Conservation (phyloP, 2,888 invertebrate genomes). For the Cybosia mesomella region DNA sequence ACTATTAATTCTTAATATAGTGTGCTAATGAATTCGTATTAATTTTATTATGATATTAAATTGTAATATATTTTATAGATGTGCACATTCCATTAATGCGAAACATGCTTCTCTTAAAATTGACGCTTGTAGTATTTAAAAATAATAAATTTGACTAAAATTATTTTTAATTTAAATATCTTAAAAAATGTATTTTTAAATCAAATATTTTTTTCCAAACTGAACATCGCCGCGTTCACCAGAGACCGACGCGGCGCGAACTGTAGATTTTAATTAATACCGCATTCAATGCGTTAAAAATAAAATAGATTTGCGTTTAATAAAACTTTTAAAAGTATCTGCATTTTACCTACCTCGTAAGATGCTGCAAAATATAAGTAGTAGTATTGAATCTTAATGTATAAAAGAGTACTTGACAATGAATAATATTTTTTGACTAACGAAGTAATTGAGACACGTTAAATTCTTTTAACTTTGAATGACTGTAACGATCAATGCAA, state of each 20-base stretch:
- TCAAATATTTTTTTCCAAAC: background rate
- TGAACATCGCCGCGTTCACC: background rate
- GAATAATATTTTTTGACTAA: conserved; percentile 36
- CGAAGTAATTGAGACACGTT: conserved; percentile 29
- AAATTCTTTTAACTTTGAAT: conserved; percentile 31
- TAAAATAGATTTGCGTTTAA: background rate
- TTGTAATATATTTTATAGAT: conserved; percentile 83
- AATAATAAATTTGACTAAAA: conserved; percentile 34
- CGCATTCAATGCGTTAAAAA: background rate
- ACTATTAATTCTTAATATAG: conserved; percentile 83
- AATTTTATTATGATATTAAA: conserved; percentile 80
- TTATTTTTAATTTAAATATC: conserved; percentile 10
- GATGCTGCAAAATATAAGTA: conserved; percentile 7
- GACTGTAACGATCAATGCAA: conserved; percentile 46
- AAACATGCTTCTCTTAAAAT: conserved; percentile 77
- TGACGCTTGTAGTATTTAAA: conserved; percentile 45
- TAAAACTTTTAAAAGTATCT: conserved; percentile 5
- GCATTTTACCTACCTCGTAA: conserved; percentile 23
- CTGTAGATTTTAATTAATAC: background rate
- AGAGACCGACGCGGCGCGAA: background rate
- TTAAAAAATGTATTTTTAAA: background rate
- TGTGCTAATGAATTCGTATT: conserved; percentile 86
- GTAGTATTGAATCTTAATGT: conserved; percentile 22
- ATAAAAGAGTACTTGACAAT: conserved; percentile 24
- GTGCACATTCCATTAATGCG: conserved; percentile 83